phyloP scores from a whole-genome alignment of 2,113 vertebrate genomes.

The Otolemur garnettii region DNA sequence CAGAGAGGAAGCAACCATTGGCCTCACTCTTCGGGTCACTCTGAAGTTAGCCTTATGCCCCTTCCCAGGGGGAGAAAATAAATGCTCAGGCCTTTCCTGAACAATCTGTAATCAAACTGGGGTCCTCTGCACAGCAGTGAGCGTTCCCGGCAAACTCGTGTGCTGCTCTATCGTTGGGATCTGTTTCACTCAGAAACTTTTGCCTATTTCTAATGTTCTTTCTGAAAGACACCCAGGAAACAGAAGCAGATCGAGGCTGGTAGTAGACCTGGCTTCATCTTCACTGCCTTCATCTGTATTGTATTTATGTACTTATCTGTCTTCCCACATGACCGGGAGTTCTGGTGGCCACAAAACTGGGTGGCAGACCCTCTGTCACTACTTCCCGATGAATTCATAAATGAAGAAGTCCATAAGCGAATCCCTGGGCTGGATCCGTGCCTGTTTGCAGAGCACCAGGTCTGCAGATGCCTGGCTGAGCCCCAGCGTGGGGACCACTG shows the following conservation, averaged over 20 bases:
- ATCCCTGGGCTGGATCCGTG: background rate
- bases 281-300: background rate
- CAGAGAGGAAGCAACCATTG: background rate
- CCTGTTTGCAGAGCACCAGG: rapidly evolving
- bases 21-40: background rate
- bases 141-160: background rate
- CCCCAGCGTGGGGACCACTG: rapidly evolving
- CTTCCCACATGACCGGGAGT: background rate
- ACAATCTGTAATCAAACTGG: rapidly evolving
- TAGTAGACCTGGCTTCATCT: background rate
- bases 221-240: background rate
- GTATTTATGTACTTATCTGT: background rate
- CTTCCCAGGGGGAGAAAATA: background rate
- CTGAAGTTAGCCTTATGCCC: background rate
- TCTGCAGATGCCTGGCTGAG: background rate
- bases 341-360: background rate
- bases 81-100: background rate
- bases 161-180: background rate
- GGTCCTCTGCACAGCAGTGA: too few relatives aligned
- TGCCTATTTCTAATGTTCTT: background rate
- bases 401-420: background rate
- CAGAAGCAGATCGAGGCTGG: background rate
- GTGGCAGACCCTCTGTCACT: background rate
- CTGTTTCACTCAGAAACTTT: background rate
- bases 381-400: background rate